phyloP scores from a whole-genome alignment of 2,113 vertebrate genomes.

The Tamias sibiricus region DNA sequence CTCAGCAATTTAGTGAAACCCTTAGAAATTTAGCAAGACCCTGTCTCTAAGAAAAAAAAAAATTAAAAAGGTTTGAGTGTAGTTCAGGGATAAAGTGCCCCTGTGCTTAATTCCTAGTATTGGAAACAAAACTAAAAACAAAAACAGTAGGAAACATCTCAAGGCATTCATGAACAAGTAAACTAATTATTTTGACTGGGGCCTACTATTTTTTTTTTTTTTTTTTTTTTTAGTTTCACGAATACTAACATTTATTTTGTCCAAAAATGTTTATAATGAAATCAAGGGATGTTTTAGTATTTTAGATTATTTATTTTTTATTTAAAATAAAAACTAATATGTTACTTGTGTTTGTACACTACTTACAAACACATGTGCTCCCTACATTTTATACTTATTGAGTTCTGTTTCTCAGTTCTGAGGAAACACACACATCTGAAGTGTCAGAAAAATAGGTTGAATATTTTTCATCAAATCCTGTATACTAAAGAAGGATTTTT shows the following conservation, averaged over 20 bases:
- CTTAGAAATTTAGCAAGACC: too few species aligned
- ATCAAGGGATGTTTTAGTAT: not conserved
- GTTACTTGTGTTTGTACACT: not conserved
- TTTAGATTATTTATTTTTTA: not conserved
- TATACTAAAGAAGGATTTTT: not conserved
- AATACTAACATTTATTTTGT: not conserved
- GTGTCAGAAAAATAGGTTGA: not conserved
- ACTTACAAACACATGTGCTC: too few species aligned
- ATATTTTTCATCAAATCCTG: not conserved
- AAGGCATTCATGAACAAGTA: conserved; percentile 56
- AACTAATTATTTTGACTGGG: conserved; percentile 39
- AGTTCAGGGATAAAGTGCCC: too few species aligned
- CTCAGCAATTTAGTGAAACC: too few species aligned
- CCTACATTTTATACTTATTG: too few species aligned
- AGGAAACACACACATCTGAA: not conserved
- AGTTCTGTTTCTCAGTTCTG: too few species aligned
- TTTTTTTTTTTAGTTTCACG: conserved; percentile 40
- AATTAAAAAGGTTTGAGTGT: too few species aligned
- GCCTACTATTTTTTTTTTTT: conserved; percentile 31
- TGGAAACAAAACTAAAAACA: too few species aligned
- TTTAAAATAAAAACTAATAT: not conserved
- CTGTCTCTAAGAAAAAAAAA: too few species aligned
- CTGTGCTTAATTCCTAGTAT: too few species aligned
- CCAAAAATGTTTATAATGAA: not conserved
- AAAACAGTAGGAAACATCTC: conserved; percentile 17